Evolutionary conservation across 2,888 invertebrate genomes (phyloP), one percentile per base, ranked within the genome.

Genomic region (Drosophila cyrtoloma): DNA sequence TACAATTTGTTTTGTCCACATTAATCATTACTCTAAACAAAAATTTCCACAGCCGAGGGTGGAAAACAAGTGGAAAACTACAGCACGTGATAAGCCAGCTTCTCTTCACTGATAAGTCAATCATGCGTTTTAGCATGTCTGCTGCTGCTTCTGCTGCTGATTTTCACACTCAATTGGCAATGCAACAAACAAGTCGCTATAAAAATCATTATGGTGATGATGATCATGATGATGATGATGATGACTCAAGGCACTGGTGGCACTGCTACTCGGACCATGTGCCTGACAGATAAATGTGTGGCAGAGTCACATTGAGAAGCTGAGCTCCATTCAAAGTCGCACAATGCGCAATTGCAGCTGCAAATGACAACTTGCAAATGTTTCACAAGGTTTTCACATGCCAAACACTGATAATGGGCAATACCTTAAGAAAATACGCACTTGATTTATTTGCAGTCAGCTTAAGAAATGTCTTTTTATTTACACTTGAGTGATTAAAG

Each of bases 41-140:
- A 89, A 73, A 71, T 89, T 86, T 84, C 86, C 82, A 86, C 71
- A 53, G 80, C 56, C 26, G 62, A 58, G 60, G 37, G 47, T 47
- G 47, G 79, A 61, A 79, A 71, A 39, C 65, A 66, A 87, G 69
- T 85, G 86, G 86, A 86, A 86, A 86, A 89, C 85, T 87, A 86
- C 87, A 79, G 85, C 89, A 89, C 89, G 87, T 89, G 89, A 86
- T 86, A 85, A 85, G 86, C 61, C 56, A 26, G 55, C 50, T 51
- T 69, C 56, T 63, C 52, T 62, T 67, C 55, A 44, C 65, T 75
- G 85, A 85, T 85, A 85, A 81, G 64, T 32, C 32, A 32, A 55
- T 30, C 30, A 30, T 51, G 51, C 51, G 16, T 44, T 47, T 59
- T 47, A 62, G 44, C 77, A 52, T 70, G 53, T 69, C 70, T 62